Percentiles rank a stretch among this genome's conserved stretches.
phyloP scores from a whole-genome alignment of 2,113 vertebrate genomes.

The Stigmatopora argus region DNA sequence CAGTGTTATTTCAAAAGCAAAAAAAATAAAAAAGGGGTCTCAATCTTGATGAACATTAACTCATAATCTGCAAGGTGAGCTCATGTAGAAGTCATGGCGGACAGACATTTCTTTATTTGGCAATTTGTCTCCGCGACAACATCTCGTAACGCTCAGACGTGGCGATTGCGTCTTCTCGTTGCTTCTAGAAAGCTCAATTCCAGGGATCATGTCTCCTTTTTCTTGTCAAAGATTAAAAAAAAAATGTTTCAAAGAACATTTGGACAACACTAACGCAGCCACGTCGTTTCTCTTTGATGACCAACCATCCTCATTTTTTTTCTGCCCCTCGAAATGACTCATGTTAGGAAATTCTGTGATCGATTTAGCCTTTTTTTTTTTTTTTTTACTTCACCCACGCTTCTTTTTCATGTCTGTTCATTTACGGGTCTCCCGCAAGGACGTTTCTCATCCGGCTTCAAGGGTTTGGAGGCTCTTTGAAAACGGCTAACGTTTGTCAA shows the following conservation, averaged over 20 bases:
- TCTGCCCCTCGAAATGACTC: constrained; percentile 16
- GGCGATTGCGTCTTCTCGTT: background rate
- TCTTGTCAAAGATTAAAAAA: constrained; percentile 32
- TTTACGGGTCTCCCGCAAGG: background rate
- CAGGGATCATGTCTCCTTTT: constrained; percentile 5
- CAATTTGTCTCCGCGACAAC: background rate
- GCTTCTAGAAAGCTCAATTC: background rate
- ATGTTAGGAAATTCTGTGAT: background rate
- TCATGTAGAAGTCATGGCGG: background rate
- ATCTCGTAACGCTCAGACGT: background rate
- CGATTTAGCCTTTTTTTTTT: background rate
- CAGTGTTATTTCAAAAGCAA: no score
- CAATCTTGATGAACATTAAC: no score
- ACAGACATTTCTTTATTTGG: background rate
- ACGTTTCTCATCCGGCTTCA: constrained; percentile 17
- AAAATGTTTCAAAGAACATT: constrained; percentile 23
- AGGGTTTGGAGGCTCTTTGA: background rate
- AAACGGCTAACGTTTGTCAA: background rate
- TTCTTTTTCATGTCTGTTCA: constrained; percentile 9
- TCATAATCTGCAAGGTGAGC: background rate
- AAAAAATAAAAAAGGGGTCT: no score
- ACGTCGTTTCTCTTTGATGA: constrained; percentile 20
- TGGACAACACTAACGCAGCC: constrained; percentile 15
- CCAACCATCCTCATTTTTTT: constrained; percentile 8
- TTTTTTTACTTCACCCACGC: background rate